Evolutionary conservation across 2,888 invertebrate species (phyloP).

Genomic region (Torymus aiolomorphi): DNA sequence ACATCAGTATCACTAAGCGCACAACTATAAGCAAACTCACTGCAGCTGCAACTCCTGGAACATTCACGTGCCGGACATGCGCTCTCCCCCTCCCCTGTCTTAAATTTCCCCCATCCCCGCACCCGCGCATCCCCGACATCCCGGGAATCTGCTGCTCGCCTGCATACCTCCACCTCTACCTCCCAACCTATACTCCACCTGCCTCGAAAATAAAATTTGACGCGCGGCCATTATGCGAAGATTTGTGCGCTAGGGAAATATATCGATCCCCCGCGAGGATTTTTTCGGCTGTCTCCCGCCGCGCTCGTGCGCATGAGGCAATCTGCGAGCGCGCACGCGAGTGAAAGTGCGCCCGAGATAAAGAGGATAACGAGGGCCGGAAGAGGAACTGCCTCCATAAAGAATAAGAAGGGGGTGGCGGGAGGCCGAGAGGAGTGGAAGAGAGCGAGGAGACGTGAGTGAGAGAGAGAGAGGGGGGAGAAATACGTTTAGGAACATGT

Average conservation of each 20-base stretch:
- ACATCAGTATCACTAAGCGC: conserved; percentile 5
- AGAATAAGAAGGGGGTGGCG: not conserved
- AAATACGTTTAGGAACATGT: too few relatives aligned
- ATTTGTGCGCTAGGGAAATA: conserved; percentile 59
- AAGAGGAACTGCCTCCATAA: conserved; percentile 28
- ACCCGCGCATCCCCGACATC: not conserved
- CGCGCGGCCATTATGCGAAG: conserved; percentile 59
- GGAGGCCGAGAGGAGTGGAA: too few relatives aligned
- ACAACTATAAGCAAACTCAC: conserved; percentile 21
- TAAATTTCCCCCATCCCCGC: conserved; percentile 18
- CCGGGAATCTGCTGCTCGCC: conserved; percentile 5
- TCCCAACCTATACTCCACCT: conserved; percentile 44
- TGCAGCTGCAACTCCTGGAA: not conserved
- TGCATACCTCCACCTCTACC: not conserved
- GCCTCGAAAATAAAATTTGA: conserved; percentile 59
- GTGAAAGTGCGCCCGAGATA: conserved; percentile 44
- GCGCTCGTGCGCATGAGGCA: not conserved
- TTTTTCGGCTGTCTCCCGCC: conserved; percentile 16
- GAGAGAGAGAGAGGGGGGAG: too few relatives aligned
- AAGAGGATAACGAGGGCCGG: conserved; percentile 42
- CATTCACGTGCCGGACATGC: conserved; percentile 36
- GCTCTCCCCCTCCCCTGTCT: conserved; percentile 11
- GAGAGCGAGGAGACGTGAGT: too few relatives aligned
- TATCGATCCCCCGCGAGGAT: conserved; percentile 61
- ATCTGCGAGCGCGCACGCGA: not conserved